Evolutionary conservation across 2,888 invertebrate genomes (phyloP).

Genomic region (Formica aserva): DNA sequence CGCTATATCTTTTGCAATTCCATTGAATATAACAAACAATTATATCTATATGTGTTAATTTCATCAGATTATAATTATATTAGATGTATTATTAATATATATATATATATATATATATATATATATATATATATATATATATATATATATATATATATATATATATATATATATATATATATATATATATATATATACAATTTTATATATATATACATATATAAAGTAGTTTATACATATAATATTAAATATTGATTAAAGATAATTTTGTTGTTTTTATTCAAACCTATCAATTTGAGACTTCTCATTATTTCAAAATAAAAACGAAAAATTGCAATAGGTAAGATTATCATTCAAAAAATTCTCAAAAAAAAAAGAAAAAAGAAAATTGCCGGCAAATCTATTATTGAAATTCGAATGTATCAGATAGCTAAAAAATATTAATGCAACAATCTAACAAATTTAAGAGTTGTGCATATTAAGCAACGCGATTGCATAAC

Average conservation of each 20-base stretch:
- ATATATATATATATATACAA: slow-evolving; percentile 49
- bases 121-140: slow-evolving; percentile 41
- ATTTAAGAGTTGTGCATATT: slow-evolving; percentile 75
- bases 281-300: slow-evolving; percentile 73
- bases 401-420: neutral
- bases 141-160: slow-evolving; percentile 39
- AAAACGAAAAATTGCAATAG: neutral
- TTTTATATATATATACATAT: slow-evolving; percentile 30
- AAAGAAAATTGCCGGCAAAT: too few relatives aligned
- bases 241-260: slow-evolving; percentile 76
- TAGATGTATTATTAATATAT: slow-evolving; percentile 33
- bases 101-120: slow-evolving; percentile 4
- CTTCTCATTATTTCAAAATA: slow-evolving; percentile 36
- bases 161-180: slow-evolving; percentile 49
- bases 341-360: too few relatives aligned
- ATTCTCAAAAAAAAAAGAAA: too few relatives aligned
- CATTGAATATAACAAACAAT: slow-evolving; percentile 29
- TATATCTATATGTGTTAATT: slow-evolving; percentile 59
- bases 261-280: slow-evolving; percentile 80
- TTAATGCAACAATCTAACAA: slow-evolving; percentile 60
- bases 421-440: neutral
- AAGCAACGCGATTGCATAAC: slow-evolving; percentile 75
- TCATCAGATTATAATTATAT: slow-evolving; percentile 48
- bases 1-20: neutral
- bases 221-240: slow-evolving; percentile 52